Evolutionary conservation across 2,888 invertebrate species (phyloP), one percentile per base, ranked within the genome.

Genomic region (Tineola bisselliella): DNA sequence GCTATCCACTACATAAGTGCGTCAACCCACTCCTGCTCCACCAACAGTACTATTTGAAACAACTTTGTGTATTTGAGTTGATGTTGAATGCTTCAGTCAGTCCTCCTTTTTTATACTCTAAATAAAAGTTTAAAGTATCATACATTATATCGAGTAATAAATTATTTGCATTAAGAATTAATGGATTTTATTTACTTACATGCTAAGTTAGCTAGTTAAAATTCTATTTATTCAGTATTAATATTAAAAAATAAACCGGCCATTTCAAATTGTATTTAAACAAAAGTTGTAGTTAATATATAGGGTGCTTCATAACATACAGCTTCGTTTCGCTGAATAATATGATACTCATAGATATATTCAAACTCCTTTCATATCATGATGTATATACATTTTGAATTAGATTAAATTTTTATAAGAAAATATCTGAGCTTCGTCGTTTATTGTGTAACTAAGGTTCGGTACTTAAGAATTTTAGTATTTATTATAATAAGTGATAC

Each of bases 361-460:
- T 75, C 73, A 75, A 72, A 77, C 75, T 74, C 74, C 70, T 77
- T 68, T 84, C 87, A 86, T 86, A 87, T 86, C 86, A 86, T 78
- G 69, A 70, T 84, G 84, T 86, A 84, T 65, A 84, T 86, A 86
- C 69, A 77, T 58, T 33, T 58, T 58, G 33, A 13, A 17, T 48
- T 79, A 80, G 75, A 71, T 74, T 72, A 77, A 76, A 79, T 72
- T 75, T 74, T 81, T 75, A 74, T 79, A 81, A 80, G 81, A 77
- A 43, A 80, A 82, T 84, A 83, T 84, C 84, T 87, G 86, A 87
- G 86, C 86, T 87, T 87, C 70, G 80, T 81, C 81, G 78, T 82
- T 84, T 83, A 82, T 78, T 77, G 72, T 56, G 56, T 56, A 48
- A 13, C 48, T 48, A 17, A 33, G 33, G 33, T 33, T 33, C 58